These are phyloP conservation scores for Musca vetustissima DNA, from an alignment of 1,140 invertebrate genomes.

Conservation along the genomic window DNA sequence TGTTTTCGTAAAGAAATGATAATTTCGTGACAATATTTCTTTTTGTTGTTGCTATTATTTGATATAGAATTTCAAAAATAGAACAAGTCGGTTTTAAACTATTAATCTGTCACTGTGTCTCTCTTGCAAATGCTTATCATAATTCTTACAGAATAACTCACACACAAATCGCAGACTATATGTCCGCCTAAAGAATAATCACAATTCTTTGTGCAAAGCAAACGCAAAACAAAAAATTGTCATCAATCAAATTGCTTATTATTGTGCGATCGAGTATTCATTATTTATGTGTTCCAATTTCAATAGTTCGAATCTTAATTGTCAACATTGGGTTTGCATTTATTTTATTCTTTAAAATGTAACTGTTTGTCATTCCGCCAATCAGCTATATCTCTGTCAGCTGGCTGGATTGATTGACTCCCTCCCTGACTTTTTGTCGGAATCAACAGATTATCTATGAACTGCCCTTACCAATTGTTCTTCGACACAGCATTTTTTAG, in stretches of 20 bases:
- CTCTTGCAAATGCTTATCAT: slow-evolving; percentile 16
- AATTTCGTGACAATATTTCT: slow-evolving; percentile 27
- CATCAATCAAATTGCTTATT: slow-evolving; percentile 9
- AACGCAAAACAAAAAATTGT: background rate
- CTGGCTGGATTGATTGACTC: too few species aligned
- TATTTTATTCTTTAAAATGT: too few species aligned
- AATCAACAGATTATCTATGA: too few species aligned
- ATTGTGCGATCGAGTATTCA: background rate
- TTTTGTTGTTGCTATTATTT: background rate
- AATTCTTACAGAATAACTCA: background rate
- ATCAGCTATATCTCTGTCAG: too few species aligned
- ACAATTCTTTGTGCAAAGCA: slow-evolving; percentile 8
- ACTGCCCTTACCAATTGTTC: too few species aligned
- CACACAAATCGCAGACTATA: background rate
- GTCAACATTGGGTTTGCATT: too few species aligned
- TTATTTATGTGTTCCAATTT: too few species aligned
- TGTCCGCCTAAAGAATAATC: slow-evolving; percentile 2
- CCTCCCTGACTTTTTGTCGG: too few species aligned
- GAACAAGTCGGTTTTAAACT: slow-evolving; percentile 10
- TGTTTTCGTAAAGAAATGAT: slow-evolving; percentile 15
- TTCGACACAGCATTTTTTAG: background rate
- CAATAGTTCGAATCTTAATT: too few species aligned
- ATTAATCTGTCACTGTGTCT: slow-evolving; percentile 14
- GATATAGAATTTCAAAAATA: background rate
- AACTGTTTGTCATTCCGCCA: too few species aligned